Evolutionary conservation across 1,140 invertebrate genomes (phyloP).

Genomic region (Drosophila jambulina): DNA sequence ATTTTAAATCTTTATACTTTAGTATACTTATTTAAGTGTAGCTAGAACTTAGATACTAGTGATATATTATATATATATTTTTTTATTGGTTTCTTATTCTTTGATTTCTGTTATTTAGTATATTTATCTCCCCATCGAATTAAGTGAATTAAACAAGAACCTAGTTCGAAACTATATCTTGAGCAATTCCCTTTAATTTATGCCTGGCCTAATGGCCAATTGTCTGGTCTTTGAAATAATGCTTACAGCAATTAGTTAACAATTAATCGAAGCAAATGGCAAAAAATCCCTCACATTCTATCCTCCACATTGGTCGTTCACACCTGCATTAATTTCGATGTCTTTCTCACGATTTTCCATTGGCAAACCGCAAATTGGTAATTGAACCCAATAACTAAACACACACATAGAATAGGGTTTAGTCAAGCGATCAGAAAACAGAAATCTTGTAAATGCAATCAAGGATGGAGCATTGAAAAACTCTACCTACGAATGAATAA

Average conservation of each 20-base stretch:
- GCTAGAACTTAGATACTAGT: neutral
- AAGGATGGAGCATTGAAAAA: conserved; percentile 76
- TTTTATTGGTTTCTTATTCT: neutral
- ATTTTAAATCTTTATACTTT: neutral
- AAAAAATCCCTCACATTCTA: conserved; percentile 51
- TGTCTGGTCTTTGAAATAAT: conserved; percentile 15
- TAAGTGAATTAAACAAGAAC: neutral
- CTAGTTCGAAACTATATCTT: conserved; percentile 5
- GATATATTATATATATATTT: neutral
- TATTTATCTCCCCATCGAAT: neutral
- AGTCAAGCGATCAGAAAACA: conserved; percentile 75
- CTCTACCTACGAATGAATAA: conserved; percentile 24
- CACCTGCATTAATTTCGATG: conserved; percentile 51
- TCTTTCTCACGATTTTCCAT: conserved; percentile 49
- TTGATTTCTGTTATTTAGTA: no score
- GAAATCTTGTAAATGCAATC: conserved; percentile 72
- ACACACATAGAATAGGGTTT: conserved; percentile 46
- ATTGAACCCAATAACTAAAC: conserved; percentile 49
- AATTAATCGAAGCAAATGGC: conserved; percentile 28
- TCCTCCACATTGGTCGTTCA: conserved; percentile 75
- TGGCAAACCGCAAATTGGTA: conserved; percentile 66
- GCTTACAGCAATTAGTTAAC: conserved; percentile 26
- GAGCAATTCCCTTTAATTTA: conserved; percentile 14
- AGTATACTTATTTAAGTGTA: neutral
- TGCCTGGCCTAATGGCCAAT: conserved; percentile 10